Evolutionary conservation across 2,888 invertebrate species (phyloP), one percentile per base, ranked within the genome.

Genomic region (Entomobrya proxima): DNA sequence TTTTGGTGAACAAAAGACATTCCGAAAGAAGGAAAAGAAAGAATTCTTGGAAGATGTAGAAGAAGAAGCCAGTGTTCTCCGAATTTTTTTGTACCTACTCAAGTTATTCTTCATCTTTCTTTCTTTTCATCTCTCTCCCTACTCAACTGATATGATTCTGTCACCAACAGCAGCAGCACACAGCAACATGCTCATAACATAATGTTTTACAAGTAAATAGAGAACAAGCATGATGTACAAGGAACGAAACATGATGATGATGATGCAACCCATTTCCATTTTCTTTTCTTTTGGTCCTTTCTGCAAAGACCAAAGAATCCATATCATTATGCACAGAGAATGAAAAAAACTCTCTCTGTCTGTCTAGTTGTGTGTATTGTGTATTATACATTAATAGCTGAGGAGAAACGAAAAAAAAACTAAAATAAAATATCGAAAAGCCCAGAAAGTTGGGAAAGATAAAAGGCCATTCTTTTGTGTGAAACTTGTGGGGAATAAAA

Each of bases 391-490:
- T 18, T 58, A 64, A 30, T 61, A n/a, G 40, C 55, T 27, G 21
- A 58, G n/a, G 40, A 64, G 15, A 55, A 18, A 47, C 47, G 18
- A 35, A 30, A 75, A 67, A 67, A 58, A 82, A 67, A 44, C 40
- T 32, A 67, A 64, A 76, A 69, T 64, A 24, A 32, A 75, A 50
- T 40, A 67, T 27, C 55, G 74, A 37, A 75, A 74, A 79, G 74
- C 76, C 77, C 69, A 76, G 47, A 15, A 47, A n/a, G n/a, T n/a
- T n/a, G n/a, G n/a, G 47, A 82, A 79, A 85, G 85, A 79, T 75
- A 85, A 85, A 85, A 85, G 79, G 32, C 64, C n/a, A 64, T 72
- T 67, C 79, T 74, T 80, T 85, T 79, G 72, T 78, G 72, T 21
- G 72, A 74, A 79, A 79, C 75, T 85, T 79, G 79, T 75, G 40